Base-by-base conservation (phyloP, 2,797 vertebrate species). In the Phataginus tetradactyla region DNA sequence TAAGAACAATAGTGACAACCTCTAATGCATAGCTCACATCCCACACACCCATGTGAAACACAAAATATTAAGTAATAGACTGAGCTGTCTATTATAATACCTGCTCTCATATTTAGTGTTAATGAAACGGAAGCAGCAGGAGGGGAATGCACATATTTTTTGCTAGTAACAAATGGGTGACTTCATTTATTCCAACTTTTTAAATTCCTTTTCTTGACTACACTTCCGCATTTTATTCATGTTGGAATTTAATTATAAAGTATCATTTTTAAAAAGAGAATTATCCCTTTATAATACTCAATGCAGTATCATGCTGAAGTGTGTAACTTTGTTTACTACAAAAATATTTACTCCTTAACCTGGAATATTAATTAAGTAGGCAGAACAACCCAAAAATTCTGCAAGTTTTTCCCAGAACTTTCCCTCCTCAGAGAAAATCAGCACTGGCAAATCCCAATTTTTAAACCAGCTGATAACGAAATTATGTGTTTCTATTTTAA, bases 1-100 rank as follows among this genome's bases (percentile, higher is more conserved):
- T 85, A 71, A 86, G 78, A 94, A 93, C 39, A 72, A 95, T 13
- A 71, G 92, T 88, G 86, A 96, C 84, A 95, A 91, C 55, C 80
- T 94, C 75, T 69, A 92, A 93, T n/a, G 84, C 57, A 11, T 45
- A 92, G 90, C 37, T 89, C 69, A 45, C 80, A 83, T 14, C 86
- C 68, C 39, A 89, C 78, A 53, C 11, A 10, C 15, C 42, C 96
- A 0, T 53, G 66, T 64, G 85, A 91, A 86, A 64, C 37, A 2
- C 32, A 71, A 72, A 84, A 91, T 34, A 53, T 91, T 90, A 69
- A 92, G 34, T 75, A 49, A 79, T 21, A 61, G 53, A 51, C 6
- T 95, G 91, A 45, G 53, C 90, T 89, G 61, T 59, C 69, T 90
- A 64, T 95, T 84, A 77, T 20, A 96, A 53, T 55, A 59, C 89